Conservation (phyloP, 2,888 invertebrate species). For the Maniola hyperantus region DNA sequence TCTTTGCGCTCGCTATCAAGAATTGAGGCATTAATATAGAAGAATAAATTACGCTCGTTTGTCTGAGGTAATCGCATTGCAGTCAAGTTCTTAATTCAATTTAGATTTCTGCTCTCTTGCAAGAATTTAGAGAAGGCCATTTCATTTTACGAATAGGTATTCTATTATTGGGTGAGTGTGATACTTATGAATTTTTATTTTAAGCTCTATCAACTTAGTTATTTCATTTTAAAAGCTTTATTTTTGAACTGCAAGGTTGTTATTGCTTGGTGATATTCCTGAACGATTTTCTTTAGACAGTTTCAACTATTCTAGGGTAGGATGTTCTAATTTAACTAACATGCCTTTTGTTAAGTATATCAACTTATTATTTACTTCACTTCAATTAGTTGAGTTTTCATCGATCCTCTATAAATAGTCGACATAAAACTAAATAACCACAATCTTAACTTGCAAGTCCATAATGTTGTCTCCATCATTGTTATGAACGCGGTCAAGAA, state of each 20-base stretch:
- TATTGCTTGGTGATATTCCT: too few relatives aligned
- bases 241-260: not conserved
- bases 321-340: too few relatives aligned
- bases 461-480: constrained; percentile 20
- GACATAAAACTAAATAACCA: not conserved
- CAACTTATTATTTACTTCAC: not conserved
- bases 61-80: constrained; percentile 37
- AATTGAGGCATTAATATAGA: constrained; percentile 28
- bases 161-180: constrained; percentile 2
- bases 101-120: constrained; percentile 35
- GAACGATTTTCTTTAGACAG: not conserved
- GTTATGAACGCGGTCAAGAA: constrained; percentile 26
- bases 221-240: not conserved
- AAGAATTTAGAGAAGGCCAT: constrained; percentile 27
- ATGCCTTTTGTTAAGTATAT: not conserved
- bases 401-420: not conserved
- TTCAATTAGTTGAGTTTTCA: not conserved
- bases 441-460: not conserved
- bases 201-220: not conserved
- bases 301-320: not conserved
- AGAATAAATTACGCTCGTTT: constrained; percentile 36
- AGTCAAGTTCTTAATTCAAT: constrained; percentile 38
- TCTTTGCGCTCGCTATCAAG: constrained; percentile 18
- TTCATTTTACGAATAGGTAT: constrained; percentile 12
- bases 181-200: constrained; percentile 4